Evolutionary conservation across 2,888 invertebrate genomes (phyloP), one percentile per base, ranked within the genome.

Genomic region (Acrobasis consociella): DNA sequence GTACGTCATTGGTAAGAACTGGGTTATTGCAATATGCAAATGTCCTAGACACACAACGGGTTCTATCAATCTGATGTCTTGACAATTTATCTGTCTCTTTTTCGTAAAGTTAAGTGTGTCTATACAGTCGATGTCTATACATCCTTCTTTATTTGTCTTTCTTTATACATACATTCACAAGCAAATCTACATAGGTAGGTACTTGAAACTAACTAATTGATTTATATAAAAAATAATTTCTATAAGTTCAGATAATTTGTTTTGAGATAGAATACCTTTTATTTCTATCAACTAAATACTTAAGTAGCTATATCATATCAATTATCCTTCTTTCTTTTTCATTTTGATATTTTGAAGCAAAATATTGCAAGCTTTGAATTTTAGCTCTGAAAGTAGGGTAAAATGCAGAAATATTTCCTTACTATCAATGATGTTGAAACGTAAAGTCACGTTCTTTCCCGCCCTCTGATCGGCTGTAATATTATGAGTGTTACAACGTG

Each of bases 361-460:
- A 31, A 5, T 2, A 46, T 46, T 52, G 13, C 39, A 22, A 11
- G 55, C 9, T 39, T 55, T 15, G 42, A 56, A 42, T 56, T 56
- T 56, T 38, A 56, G 42, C 56, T 46, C 16, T 42, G 17, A 22
- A 42, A 42, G 31, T 31, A 31, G 22, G 42, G 42, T 56, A 22
- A 46, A 42, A 38, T 15, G 17, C 46, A 56, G 42, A 42, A 56
- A 46, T 56, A 56, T 56, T 56, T 56, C 17, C 56, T 56, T 56
- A 46, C 56, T 53, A 53, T 53, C 56, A 31, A 31, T 13, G 9
- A 17, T 56, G 42, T 56, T 56, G 56, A 56, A 56, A 60, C 37
- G 17, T 60, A 15, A 17, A 60, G 60, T 60, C 51, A 51, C 60
- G 60, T 51, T 60, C 42, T 13, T 17, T n/a, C 39, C 60, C 50